Evolutionary conservation across 1,140 invertebrate species (phyloP), one percentile per base, ranked within the genome.

Genomic region (Heliconius hewitsoni): DNA sequence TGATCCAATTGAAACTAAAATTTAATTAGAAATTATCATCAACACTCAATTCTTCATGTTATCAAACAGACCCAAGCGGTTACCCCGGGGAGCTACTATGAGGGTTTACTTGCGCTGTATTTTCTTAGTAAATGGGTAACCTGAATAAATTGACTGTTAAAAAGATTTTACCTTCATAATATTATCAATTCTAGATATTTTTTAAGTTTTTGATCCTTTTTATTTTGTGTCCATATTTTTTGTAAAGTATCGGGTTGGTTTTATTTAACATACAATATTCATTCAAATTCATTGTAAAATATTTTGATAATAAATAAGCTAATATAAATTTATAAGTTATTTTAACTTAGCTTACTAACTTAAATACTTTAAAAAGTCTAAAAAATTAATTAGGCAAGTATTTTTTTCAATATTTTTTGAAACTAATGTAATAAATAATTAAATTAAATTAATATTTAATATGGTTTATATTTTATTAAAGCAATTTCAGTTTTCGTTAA

Each of bases 41-140:
- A 60, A 27, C 27, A 60, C 39, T 74, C 73, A 73, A 73, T 66
- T 57, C 55, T 73, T 50, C 72, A 39, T 46, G 18, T 60, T 46
- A 73, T 74, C 18, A 73, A 66, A 75, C 5, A 66, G 74, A 46
- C 30, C 13, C 55, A 11, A 18, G 55, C 6, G 16, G 55, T 60
- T 66, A 39, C 74, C 34, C 74, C 19, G 60, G 30, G 74, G 74
- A 39, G 55, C 37, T 75, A 75, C 60, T 66, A 75, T 39, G 19
- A 75, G 23, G 74, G 30, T 39, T 75, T 75, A 66, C 74, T 60
- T 23, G 34, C 19, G 39, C 74, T 66, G 2, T 75, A 75, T 60
- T 75, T 75, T 75, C 74, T 60, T 75, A 34, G 30, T 75, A 39
- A 75, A 66, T 75, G 60, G 60, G 16, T 18, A 27, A 39, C 23